Base-by-base conservation (phyloP, 2,797 vertebrate genomes). In the Alectoris magna region DNA sequence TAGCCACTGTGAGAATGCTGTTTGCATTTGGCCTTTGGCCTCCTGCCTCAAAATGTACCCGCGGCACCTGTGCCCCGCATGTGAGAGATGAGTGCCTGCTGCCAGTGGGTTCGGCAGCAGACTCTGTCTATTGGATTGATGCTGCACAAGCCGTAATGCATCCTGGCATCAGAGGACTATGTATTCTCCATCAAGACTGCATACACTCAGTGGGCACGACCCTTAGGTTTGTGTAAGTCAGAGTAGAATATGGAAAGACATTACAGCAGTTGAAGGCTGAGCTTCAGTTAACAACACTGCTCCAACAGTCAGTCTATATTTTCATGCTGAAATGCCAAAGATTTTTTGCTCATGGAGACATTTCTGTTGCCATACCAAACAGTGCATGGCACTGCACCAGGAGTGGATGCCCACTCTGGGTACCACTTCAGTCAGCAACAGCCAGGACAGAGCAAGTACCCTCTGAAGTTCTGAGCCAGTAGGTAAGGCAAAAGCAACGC, bases 21-120 rank as follows among this genome's bases (percentile, higher is more conserved):
- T 85, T 85, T 89, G 72, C 67, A 39, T 93, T 90, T 91, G 93
- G 87, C 93, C 91, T 92, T 94, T 84, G 91, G 27, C 67, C 84
- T 91, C 60, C 48, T 39, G 17, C 38, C 41, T 84, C 63, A 31
- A 31, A 24, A 36, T 0, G 15, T 36, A 41, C 70, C 64, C 14
- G 36, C 1, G 1, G 67, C 55, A 44, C 8, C 64, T 36, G 9
- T 34, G 1, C 0, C 23, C 14, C 0, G 0, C 10, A 44, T n/a
- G 31, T 56, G 55, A 41, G 76, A 67, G 36, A 69, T 26, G 46
- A 10, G 5, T 0, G 1, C 66, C 58, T 43, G 31, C 71, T 49
- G 31, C 0, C 1, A 31, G 53, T 31, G 34, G 10, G 69, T 58
- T 86, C 41, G 44, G 58, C 77, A 46, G 62, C 12, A 1, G 34